A percentile compares a stretch with the other conserved stretches of the same genome.
These are phyloP conservation scores for Uropsilus gracilis DNA, from an alignment of 2,113 vertebrate genomes.

Conservation along the genomic window DNA sequence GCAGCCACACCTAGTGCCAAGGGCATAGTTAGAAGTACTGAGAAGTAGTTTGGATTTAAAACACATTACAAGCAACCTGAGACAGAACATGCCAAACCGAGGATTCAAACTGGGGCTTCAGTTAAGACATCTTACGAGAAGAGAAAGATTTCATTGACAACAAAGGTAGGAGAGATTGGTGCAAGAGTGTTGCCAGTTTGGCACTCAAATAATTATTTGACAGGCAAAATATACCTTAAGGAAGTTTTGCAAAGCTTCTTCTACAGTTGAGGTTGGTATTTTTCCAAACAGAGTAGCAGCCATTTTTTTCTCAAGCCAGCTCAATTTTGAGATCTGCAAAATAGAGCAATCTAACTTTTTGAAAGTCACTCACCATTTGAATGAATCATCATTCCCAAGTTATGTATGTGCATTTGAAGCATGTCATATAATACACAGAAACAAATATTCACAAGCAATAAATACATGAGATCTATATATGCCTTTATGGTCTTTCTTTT, in stretches of 20 bases:
- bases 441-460: neutral
- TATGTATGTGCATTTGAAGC: neutral
- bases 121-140: neutral
- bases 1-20: neutral
- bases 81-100: neutral
- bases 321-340: conserved; percentile 93
- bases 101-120: neutral
- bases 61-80: neutral
- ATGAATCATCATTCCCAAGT: neutral
- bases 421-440: neutral
- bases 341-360: conserved; percentile 20
- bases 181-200: neutral
- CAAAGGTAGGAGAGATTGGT: neutral
- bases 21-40: neutral
- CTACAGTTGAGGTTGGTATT: conserved; percentile 92
- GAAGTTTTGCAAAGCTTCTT: conserved; percentile 94
- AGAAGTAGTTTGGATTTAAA: neutral
- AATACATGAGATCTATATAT: neutral
- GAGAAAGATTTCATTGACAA: neutral
- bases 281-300: conserved; percentile 94
- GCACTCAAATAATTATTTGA: conserved; percentile 36
- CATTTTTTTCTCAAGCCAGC: conserved; percentile 97
- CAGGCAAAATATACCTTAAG: conserved; percentile 89
- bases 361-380: neutral
- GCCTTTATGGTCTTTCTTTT: neutral